These are phyloP conservation scores for Leucosticte australis DNA, from an alignment of 2,113 vertebrate species.

Conservation along the genomic window DNA sequence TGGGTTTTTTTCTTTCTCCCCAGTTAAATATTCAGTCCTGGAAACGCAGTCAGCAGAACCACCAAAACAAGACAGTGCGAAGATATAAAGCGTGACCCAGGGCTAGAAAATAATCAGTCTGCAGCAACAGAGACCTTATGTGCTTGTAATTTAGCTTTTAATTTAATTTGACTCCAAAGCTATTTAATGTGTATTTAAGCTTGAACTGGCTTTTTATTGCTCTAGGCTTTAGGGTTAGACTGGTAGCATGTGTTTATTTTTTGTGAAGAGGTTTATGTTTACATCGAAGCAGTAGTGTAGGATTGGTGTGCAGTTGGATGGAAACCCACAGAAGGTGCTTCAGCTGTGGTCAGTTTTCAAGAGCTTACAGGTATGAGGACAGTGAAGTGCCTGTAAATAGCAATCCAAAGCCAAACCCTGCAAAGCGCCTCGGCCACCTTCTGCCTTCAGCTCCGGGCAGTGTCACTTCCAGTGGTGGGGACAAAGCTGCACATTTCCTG, in stretches of 20 bases:
- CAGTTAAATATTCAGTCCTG: slow-evolving; percentile 84
- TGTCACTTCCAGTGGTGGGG: accelerated
- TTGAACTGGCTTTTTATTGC: slow-evolving; percentile 56
- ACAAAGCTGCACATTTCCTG: not conserved
- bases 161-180: slow-evolving; percentile 52
- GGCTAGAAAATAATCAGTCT: not conserved
- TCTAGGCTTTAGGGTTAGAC: slow-evolving; percentile 24
- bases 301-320: not conserved
- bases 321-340: not conserved
- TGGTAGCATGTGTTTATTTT: not conserved
- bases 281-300: not conserved
- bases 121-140: not conserved
- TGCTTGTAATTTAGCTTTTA: slow-evolving; percentile 57
- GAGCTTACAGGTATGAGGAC: not conserved
- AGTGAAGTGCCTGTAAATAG: slow-evolving; percentile 57
- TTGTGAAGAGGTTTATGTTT: slow-evolving; percentile 54
- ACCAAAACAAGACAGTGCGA: slow-evolving; percentile 58
- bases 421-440: not conserved
- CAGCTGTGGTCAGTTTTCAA: not conserved
- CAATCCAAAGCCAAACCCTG: slow-evolving; percentile 47
- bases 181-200: slow-evolving; percentile 32
- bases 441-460: not conserved
- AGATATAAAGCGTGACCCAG: slow-evolving; percentile 40
- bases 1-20: not conserved
- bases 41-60: slow-evolving; percentile 79